Conservation (phyloP, 2,113 vertebrate genomes). For the pig (Sus scrofa) region DNA sequence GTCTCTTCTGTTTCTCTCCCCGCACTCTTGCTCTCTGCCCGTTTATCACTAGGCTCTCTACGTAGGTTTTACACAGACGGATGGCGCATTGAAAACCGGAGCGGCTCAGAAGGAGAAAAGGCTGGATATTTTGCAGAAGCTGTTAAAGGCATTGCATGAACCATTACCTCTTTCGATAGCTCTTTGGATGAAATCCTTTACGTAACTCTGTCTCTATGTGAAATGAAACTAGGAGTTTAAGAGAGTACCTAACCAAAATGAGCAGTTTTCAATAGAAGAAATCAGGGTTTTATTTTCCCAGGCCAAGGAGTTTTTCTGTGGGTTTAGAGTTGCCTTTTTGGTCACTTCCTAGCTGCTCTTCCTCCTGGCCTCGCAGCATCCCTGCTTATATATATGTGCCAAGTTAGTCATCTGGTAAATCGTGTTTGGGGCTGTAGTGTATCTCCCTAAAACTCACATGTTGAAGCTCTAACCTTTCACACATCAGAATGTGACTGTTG, state of each 20-base stretch:
- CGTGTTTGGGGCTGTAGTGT: neutral
- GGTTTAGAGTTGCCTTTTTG: neutral
- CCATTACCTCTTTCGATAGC: constrained; percentile 49
- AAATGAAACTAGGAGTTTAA: constrained; percentile 69
- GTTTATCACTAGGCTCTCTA: neutral
- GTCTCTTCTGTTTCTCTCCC: neutral
- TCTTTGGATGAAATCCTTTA: constrained; percentile 56
- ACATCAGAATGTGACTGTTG: neutral
- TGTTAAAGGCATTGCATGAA: constrained; percentile 42
- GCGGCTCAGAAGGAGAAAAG: neutral
- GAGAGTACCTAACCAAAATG: constrained; percentile 20
- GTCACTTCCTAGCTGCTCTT: neutral
- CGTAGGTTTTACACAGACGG: neutral
- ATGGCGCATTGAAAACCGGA: neutral
- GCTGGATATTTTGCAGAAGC: neutral
- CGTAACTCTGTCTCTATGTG: constrained; percentile 25
- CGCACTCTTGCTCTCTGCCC: neutral
- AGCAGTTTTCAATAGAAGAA: constrained; percentile 46
- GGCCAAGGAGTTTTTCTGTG: neutral
- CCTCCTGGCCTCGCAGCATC: neutral
- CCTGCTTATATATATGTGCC: neutral
- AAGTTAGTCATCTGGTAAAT: neutral
- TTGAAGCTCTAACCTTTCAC: neutral
- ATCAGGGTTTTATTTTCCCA: neutral
- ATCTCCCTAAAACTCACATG: neutral